phyloP scores from a whole-genome alignment of 64 coral and sea anemone genomes.

The Platygyra sinensis region DNA sequence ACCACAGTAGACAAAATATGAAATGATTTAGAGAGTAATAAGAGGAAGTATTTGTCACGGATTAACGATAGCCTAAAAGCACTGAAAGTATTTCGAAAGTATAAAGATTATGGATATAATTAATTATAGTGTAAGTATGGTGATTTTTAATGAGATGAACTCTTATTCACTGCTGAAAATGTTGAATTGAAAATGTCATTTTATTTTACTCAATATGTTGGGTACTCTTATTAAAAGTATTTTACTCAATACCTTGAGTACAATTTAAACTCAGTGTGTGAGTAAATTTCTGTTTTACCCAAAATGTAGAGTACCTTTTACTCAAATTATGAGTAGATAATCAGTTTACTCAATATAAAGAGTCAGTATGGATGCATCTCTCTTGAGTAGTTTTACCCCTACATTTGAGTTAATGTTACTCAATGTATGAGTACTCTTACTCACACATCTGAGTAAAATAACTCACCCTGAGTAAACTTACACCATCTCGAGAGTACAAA shows the following conservation, averaged over 20 bases:
- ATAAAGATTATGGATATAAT: no score
- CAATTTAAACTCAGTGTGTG: not conserved
- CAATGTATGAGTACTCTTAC: not conserved
- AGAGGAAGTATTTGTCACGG: no score
- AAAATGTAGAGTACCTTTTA: constrained; percentile 1
- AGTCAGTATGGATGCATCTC: constrained; percentile 28
- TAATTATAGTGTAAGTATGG: no score
- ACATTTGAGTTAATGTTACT: constrained; percentile 12
- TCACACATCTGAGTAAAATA: not conserved
- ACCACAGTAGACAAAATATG: no score
- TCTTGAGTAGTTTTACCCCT: constrained; percentile 5
- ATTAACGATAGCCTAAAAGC: no score
- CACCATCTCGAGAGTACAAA: not conserved
- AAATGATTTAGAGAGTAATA: no score
- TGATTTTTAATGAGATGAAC: no score
- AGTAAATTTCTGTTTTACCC: not conserved
- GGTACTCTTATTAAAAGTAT: not conserved
- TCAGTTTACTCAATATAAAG: constrained; percentile 31
- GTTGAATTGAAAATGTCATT: not conserved
- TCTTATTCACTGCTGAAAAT: no score
- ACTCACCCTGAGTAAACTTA: constrained; percentile 8
- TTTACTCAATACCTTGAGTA: constrained; percentile 3
- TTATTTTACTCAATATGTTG: not conserved
- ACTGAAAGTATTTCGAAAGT: no score
- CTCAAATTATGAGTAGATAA: not conserved